These are phyloP conservation scores for Drosophila basisetae DNA, from an alignment of 2,888 invertebrate genomes.

Conservation along the genomic window DNA sequence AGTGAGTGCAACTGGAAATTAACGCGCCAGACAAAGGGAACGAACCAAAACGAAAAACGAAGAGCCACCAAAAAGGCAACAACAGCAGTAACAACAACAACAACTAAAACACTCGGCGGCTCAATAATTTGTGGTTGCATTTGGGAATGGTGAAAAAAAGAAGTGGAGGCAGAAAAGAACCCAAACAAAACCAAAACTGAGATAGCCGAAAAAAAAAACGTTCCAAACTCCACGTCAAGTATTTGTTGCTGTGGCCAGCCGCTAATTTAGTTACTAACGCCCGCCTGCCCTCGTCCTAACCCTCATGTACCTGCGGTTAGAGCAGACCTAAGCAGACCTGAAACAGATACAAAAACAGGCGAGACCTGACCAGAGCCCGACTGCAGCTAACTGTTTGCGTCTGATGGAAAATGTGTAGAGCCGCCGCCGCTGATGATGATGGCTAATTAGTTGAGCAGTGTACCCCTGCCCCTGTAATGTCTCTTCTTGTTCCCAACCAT, in stretches of 20 bases:
- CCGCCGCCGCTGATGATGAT: conserved; percentile 73
- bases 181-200: conserved; percentile 23
- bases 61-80: conserved; percentile 39
- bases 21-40: conserved; percentile 56
- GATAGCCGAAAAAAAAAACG: conserved; percentile 30
- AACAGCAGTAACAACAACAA: conserved; percentile 26
- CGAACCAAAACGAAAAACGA: conserved; percentile 28
- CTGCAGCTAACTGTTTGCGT: conserved; percentile 62
- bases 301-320: conserved; percentile 60
- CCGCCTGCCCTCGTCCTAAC: conserved; percentile 25
- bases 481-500: not conserved
- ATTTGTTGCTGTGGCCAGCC: conserved; percentile 59
- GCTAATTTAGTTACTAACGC: conserved; percentile 77
- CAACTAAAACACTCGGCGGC: conserved; percentile 36
- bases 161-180: conserved; percentile 14
- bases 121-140: conserved; percentile 68
- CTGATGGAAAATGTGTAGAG: conserved; percentile 66
- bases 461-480: conserved; percentile 5
- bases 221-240: conserved; percentile 32
- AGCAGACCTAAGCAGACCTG: conserved; percentile 16
- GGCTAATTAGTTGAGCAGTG: conserved; percentile 67
- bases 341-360: conserved; percentile 14
- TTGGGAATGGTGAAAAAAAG: conserved; percentile 27
- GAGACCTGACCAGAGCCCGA: conserved; percentile 18
- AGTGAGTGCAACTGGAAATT: conserved; percentile 72